These are phyloP conservation scores for Synanceia verrucosa DNA, from an alignment of 2,797 vertebrate species.

Conservation along the genomic window DNA sequence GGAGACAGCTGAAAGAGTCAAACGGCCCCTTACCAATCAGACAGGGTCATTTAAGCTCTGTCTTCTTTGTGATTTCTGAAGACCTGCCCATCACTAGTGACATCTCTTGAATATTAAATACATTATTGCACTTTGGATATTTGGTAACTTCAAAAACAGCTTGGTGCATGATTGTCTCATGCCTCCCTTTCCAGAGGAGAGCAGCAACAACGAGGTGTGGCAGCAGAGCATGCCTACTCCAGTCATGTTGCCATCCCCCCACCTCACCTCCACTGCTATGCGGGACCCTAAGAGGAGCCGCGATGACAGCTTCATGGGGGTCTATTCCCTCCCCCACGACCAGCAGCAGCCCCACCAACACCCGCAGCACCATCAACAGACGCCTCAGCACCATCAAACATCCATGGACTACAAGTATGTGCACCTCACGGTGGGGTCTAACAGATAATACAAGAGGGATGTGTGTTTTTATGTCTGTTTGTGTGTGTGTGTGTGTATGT, in stretches of 20 bases:
- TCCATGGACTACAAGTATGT: constrained; percentile 98
- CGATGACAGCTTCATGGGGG: constrained; percentile 96
- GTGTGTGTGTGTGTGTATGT: no score
- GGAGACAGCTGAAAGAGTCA: constrained; percentile 40
- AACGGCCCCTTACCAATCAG: constrained; percentile 8
- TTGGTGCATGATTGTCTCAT: neutral
- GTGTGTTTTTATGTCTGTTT: no score
- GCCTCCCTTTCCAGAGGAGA: constrained; percentile 84
- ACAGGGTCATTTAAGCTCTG: neutral
- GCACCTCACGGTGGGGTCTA: neutral
- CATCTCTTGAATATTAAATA: constrained; percentile 1
- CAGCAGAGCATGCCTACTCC: constrained; percentile 95
- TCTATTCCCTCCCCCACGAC: constrained; percentile 94
- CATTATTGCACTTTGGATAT: no score
- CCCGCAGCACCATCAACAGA: constrained; percentile 81
- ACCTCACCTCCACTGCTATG: constrained; percentile 98
- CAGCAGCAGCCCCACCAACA: constrained; percentile 84
- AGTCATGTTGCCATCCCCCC: constrained; percentile 97
- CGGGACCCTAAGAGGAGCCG: constrained; percentile 95
- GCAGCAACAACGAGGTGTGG: constrained; percentile 96
- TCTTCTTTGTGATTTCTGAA: neutral
- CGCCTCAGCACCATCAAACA: constrained; percentile 89
- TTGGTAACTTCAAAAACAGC: no score
- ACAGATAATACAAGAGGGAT: no score
- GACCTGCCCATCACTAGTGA: neutral